These are phyloP conservation scores for Dasyurus viverrinus DNA, from an alignment of 2,113 vertebrate genomes.

Conservation along the genomic window DNA sequence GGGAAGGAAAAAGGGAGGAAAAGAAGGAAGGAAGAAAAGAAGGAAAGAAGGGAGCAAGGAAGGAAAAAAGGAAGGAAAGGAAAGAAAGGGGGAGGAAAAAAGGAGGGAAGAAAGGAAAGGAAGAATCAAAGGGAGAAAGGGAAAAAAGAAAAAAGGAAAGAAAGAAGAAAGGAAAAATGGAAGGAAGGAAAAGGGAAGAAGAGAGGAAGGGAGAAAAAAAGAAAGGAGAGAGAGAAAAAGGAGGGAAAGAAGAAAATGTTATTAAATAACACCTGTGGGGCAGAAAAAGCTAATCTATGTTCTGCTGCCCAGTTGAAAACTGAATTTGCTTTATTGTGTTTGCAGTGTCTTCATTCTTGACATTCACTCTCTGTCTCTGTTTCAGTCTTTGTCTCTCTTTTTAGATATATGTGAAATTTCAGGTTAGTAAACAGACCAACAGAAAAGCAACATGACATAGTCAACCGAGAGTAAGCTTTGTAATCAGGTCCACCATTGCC, in stretches of 20 bases:
- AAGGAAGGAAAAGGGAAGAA: background rate
- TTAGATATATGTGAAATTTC: background rate
- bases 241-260: background rate
- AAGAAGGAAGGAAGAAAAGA: background rate
- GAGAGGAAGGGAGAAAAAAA: background rate
- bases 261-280: background rate
- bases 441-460: no score
- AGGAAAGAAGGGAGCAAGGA: no score
- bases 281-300: background rate
- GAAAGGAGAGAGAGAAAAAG: background rate
- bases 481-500: background rate
- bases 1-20: no score
- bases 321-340: background rate
- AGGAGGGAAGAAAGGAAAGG: background rate
- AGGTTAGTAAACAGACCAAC: background rate
- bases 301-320: background rate
- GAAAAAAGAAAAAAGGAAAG: no score
- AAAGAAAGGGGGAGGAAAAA: accelerated
- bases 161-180: no score
- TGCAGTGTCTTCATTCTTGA: background rate
- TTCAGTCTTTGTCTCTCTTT: background rate
- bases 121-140: no score
- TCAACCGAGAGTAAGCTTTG: background rate
- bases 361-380: background rate
- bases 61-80: background rate